A percentile compares a stretch with the other conserved stretches of the same genome.
Conservation (phyloP, 2,797 vertebrate species). For the Hylomyscus alleni region DNA sequence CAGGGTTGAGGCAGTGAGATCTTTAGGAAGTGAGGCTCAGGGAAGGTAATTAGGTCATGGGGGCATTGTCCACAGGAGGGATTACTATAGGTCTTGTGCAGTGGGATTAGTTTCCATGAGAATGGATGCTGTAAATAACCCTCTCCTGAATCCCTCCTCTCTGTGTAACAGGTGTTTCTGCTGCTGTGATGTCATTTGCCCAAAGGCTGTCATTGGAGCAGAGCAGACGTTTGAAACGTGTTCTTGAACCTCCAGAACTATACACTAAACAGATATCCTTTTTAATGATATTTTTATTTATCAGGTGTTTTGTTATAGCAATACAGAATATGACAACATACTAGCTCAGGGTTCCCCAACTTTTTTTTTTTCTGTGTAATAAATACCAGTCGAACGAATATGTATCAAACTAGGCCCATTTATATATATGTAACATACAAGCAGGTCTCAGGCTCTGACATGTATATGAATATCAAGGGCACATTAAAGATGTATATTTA, state of each 20-base stretch:
- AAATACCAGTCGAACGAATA: slow-evolving; percentile 13
- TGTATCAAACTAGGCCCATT: background rate
- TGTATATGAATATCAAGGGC: background rate
- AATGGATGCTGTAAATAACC: background rate
- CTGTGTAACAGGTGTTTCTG: no score
- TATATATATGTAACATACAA: background rate
- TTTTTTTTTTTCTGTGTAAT: background rate
- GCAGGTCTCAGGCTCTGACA: background rate
- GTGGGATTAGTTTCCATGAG: background rate
- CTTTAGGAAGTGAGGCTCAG: background rate
- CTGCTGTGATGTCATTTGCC: background rate
- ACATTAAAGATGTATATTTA: background rate
- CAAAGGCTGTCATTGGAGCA: background rate
- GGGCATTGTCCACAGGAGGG: background rate
- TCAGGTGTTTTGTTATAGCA: background rate
- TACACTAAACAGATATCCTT: background rate
- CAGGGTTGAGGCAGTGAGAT: background rate
- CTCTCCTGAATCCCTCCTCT: background rate
- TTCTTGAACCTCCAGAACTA: background rate
- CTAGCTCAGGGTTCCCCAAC: background rate
- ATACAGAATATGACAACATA: background rate
- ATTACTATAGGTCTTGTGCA: background rate
- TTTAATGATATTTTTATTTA: background rate
- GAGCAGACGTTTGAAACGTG: no score
- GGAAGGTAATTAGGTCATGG: background rate